Conservation (phyloP, 2,888 invertebrate species). For the Amitus sp. region DNA sequence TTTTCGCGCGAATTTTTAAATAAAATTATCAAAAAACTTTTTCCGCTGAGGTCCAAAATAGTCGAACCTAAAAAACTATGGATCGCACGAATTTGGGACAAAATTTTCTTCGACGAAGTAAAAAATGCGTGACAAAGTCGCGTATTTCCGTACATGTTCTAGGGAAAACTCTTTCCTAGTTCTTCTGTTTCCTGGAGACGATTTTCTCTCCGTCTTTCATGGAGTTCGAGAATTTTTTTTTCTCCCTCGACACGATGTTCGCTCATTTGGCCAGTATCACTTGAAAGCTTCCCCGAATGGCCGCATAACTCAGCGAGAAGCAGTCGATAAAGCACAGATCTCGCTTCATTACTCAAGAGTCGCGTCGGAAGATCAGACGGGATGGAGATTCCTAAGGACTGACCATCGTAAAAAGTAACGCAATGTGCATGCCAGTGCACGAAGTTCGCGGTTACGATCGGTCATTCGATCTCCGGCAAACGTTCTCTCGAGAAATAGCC, state of each 20-base stretch:
- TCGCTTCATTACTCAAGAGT: slow-evolving; percentile 18
- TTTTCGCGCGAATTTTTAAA: background rate
- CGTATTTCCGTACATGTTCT: too few species aligned
- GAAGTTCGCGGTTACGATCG: slow-evolving; percentile 25
- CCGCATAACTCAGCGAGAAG: background rate
- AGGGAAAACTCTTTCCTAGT: too few species aligned
- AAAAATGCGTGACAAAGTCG: too few species aligned
- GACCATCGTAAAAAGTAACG: slow-evolving; percentile 21
- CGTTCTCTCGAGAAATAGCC: slow-evolving; percentile 21
- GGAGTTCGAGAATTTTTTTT: too few species aligned
- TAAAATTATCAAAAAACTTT: background rate
- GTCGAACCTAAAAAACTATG: too few species aligned
- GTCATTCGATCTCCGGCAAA: slow-evolving; percentile 36
- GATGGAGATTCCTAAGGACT: slow-evolving; percentile 11
- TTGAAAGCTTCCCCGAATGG: too few species aligned
- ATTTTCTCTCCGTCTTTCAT: too few species aligned
- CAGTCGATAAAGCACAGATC: slow-evolving; percentile 16
- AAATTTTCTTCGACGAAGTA: too few species aligned
- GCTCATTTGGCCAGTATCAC: too few species aligned
- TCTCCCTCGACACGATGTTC: too few species aligned
- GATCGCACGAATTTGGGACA: too few species aligned
- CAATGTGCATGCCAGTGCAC: slow-evolving; percentile 19
- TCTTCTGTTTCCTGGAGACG: too few species aligned
- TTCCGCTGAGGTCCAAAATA: background rate
- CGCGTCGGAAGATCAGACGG: slow-evolving; percentile 13